Conservation (phyloP, 2,113 vertebrate species). For the Polyodon spathula region DNA sequence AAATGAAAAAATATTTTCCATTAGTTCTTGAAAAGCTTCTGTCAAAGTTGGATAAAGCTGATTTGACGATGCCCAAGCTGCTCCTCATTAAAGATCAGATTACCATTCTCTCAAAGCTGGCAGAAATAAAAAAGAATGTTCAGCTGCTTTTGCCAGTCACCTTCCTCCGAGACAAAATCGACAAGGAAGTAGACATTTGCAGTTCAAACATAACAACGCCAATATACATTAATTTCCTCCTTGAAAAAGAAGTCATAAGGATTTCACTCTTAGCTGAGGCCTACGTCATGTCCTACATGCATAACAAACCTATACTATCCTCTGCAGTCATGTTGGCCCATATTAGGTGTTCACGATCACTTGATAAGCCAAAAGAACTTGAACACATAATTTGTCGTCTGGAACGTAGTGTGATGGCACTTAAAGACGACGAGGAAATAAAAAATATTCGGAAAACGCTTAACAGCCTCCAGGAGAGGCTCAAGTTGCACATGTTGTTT, state of each 20-base stretch:
- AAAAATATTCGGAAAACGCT: neutral
- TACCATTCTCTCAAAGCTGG: slow-evolving; percentile 9
- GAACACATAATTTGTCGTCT: neutral
- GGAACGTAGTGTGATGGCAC: neutral
- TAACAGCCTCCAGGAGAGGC: neutral
- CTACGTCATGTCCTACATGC: neutral
- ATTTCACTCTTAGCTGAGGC: slow-evolving; percentile 11
- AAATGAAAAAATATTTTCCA: neutral
- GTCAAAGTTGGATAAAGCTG: neutral
- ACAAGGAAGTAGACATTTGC: neutral
- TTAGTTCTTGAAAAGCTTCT: neutral
- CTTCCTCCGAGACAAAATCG: neutral
- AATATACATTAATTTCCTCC: neutral
- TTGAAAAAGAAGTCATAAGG: slow-evolving; percentile 2
- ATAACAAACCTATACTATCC: neutral
- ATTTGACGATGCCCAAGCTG: neutral
- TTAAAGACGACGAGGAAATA: neutral
- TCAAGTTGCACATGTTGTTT: neutral
- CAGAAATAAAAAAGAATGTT: slow-evolving; percentile 9
- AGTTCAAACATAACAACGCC: neutral
- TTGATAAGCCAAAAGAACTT: neutral
- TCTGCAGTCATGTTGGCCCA: neutral
- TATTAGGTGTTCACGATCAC: neutral
- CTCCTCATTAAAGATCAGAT: slow-evolving; percentile 7
- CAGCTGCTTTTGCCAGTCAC: neutral